phyloP scores from a whole-genome alignment of 2,113 vertebrate genomes.

The Ramphastos sulfuratus region DNA sequence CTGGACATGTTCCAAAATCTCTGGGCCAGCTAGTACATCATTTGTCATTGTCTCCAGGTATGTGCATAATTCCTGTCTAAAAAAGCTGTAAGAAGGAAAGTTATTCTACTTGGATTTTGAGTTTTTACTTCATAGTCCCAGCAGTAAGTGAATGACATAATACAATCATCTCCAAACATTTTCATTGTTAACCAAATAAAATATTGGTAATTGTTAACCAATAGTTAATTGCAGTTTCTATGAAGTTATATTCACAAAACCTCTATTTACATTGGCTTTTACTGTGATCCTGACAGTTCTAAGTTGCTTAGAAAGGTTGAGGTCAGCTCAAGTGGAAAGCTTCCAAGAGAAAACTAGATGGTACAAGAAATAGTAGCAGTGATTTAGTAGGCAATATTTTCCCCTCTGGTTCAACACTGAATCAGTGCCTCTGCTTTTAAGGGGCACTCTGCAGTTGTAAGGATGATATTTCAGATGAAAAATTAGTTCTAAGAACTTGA shows the following conservation, averaged over 20 bases:
- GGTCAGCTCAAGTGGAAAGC: conserved; percentile 1
- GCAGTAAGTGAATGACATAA: neutral
- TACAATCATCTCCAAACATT: neutral
- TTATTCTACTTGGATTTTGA: neutral
- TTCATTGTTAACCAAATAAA: neutral
- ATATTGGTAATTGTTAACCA: neutral
- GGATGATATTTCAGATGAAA: conserved; percentile 44
- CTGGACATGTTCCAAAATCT: neutral
- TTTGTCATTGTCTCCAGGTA: neutral
- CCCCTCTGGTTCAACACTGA: conserved; percentile 13
- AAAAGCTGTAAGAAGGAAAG: neutral
- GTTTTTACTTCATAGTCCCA: neutral
- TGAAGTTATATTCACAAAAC: neutral
- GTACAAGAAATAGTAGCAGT: conserved; percentile 8
- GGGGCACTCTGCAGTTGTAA: neutral
- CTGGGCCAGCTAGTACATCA: neutral
- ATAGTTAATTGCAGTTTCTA: neutral
- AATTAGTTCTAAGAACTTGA: conserved; percentile 9
- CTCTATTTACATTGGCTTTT: neutral
- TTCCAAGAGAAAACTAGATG: conserved; percentile 34
- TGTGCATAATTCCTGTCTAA: neutral
- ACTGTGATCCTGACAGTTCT: neutral
- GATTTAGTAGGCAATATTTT: conserved; percentile 47
- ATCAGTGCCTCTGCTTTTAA: conserved; percentile 26
- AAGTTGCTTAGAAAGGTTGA: neutral